Conservation (phyloP, 2,888 invertebrate species). For the Orchestes rusci region DNA sequence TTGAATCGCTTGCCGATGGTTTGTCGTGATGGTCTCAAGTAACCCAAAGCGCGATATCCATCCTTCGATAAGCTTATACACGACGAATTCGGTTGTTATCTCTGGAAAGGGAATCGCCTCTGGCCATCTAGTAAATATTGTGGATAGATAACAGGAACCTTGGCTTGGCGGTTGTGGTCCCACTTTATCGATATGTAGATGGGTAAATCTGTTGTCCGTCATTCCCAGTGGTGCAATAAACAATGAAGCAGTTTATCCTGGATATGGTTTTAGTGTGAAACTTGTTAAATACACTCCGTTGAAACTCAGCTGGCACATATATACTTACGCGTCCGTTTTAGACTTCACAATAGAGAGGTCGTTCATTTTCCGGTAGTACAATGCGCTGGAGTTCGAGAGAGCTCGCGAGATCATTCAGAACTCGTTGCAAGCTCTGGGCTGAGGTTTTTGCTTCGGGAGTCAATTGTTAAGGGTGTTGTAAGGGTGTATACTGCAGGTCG, state of each 20-base stretch:
- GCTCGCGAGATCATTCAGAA: too few species aligned
- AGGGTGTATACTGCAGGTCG: too few species aligned
- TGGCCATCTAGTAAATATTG: conserved; percentile 23
- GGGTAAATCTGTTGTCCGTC: conserved; percentile 31
- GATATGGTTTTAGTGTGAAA: conserved; percentile 29
- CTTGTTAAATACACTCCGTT: not conserved
- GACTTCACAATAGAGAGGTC: too few species aligned
- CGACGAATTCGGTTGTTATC: conserved; percentile 6
- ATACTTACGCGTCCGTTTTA: not conserved
- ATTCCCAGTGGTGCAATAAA: conserved; percentile 24
- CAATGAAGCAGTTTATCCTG: conserved; percentile 32
- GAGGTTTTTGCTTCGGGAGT: too few species aligned
- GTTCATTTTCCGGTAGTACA: too few species aligned
- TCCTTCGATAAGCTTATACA: not conserved
- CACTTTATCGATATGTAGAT: conserved; percentile 33
- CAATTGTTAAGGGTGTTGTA: too few species aligned
- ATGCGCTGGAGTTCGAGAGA: too few species aligned
- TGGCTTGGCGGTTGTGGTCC: conserved; percentile 26
- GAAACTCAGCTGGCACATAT: not conserved
- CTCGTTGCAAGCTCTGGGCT: too few species aligned
- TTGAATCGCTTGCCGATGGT: conserved; percentile 4
- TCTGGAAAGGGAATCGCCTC: conserved; percentile 21
- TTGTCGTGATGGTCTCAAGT: conserved; percentile 1
- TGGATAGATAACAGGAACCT: conserved; percentile 21
- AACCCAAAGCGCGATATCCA: conserved; percentile 9